Base-by-base conservation (phyloP, 2,797 vertebrate genomes). In the Danio tinwini region DNA sequence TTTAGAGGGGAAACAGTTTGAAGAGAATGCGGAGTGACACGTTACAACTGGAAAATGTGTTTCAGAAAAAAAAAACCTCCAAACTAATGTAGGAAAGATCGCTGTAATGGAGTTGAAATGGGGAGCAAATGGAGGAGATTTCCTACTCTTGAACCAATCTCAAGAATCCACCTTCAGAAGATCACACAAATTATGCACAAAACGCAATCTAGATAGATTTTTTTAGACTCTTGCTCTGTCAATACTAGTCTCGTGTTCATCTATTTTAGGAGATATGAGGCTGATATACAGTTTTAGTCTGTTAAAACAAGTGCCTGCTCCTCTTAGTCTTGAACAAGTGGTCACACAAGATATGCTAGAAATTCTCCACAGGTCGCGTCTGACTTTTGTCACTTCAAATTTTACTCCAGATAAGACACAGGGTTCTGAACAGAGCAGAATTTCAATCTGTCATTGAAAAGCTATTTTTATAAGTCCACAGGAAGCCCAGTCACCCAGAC, bases 381-480 rank as follows among this genome's bases (percentile, higher is more conserved):
- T 45, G 50, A 37, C 47, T 56, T 76, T 56, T 64, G 49, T 76
- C 74, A 2, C 40, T 16, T 44, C n/a, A 65, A 76, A 17, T 61
- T 45, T 74, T 19, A 61, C 73, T 17, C 40, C 42, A 16, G 21
- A 70, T 76, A 50, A 81, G 56, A 67, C 72, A 13, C 44, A 3
- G 37, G 61, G 72, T 76, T 83, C 58, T 63, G 49, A 65, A 55
- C 17, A 44, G 40, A 45, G 17, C 16, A 13, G 8, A 69, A 45
- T 90, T 91, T 87, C 87, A 87, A 90, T 87, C 85, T 92, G 91
- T 92, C 91, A 92, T 89, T 91, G 89, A 92, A 88, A 90, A 88
- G 88, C 88, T 93, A 93, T 93, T 93, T 94, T 92, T 91, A 88
- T 87, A 88, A 89, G 88, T 84, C 89, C 89, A 91, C 86, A 81